Evolutionary conservation across 2,113 vertebrate genomes (phyloP).

Genomic region (Synodontis membranacea): DNA sequence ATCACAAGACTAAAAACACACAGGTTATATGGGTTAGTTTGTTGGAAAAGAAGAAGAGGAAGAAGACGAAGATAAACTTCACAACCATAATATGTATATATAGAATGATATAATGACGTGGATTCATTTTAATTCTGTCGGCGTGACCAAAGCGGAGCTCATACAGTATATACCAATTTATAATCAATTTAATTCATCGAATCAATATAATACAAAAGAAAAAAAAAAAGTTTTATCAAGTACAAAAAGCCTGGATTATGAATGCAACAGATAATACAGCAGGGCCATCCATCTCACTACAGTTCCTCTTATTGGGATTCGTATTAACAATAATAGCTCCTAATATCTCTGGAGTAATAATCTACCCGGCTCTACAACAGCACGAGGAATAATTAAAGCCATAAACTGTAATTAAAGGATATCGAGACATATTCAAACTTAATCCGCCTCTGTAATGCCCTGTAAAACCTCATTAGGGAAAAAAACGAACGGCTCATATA

Average conservation of each 20-base stretch:
- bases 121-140: not conserved
- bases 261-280: not conserved
- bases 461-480: constrained; percentile 26
- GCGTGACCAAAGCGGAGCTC: not conserved
- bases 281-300: not conserved
- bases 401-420: constrained; percentile 28
- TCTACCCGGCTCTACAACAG: not conserved
- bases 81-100: not conserved
- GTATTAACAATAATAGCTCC: constrained; percentile 10
- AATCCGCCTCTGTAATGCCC: constrained; percentile 16
- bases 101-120: not conserved
- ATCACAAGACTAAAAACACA: not conserved
- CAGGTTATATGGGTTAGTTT: not conserved
- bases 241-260: not conserved
- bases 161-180: not conserved
- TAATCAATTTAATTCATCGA: not conserved
- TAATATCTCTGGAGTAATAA: constrained; percentile 22
- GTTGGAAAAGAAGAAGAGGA: not conserved
- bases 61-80: not conserved
- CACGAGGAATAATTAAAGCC: constrained; percentile 13
- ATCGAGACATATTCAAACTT: constrained; percentile 17
- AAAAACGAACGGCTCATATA: not conserved
- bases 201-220: not conserved
- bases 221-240: not conserved
- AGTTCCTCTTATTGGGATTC: not conserved